These are phyloP conservation scores for Tetramorium parvispinum DNA, from an alignment of 1,140 invertebrate species.

Conservation along the genomic window DNA sequence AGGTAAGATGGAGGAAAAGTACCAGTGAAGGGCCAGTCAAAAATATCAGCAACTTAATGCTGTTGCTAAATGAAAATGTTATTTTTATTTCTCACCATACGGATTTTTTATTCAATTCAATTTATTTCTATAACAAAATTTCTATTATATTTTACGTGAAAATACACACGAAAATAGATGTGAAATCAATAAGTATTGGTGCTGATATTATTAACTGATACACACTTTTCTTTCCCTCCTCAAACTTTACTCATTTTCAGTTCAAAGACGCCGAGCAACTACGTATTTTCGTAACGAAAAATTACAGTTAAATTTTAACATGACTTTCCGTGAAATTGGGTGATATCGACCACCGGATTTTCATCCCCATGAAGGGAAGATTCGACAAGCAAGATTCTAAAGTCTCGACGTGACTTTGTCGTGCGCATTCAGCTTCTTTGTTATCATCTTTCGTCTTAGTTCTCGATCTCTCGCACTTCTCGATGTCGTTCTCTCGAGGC, in stretches of 20 bases:
- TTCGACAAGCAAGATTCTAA: not conserved
- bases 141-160: not conserved
- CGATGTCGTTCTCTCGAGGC: not conserved
- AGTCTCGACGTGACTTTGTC: not conserved
- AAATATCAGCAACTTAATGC: constrained; percentile 4
- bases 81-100: not conserved
- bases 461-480: constrained; percentile 9
- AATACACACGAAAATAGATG: not conserved
- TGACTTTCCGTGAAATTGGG: constrained; percentile 4
- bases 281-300: not conserved
- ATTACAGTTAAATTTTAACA: not conserved
- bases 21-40: not conserved
- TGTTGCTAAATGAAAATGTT: not conserved
- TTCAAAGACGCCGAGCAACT: not conserved
- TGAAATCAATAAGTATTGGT: not conserved
- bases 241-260: not conserved
- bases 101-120: not conserved
- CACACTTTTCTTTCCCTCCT: not conserved
- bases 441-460: not conserved
- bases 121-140: not conserved
- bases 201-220: not conserved
- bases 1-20: not conserved
- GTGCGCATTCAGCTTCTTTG: not conserved
- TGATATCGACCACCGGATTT: not conserved
- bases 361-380: not conserved